phyloP scores from a whole-genome alignment of 2,888 invertebrate genomes.

The Sminthurides aquaticus region DNA sequence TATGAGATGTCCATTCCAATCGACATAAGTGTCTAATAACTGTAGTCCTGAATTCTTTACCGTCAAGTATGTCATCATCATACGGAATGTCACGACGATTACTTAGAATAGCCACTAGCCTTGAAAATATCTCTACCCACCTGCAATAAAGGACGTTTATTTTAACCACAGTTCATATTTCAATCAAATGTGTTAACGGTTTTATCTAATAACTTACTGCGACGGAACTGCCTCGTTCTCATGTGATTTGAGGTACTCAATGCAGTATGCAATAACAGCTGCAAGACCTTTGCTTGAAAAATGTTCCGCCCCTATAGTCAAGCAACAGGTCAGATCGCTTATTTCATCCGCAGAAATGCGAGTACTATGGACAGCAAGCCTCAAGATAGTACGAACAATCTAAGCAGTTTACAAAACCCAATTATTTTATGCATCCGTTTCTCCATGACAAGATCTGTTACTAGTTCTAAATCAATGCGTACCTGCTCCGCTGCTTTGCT shows the following conservation, averaged over 20 bases:
- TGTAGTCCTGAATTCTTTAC: conserved; percentile 23
- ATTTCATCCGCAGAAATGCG: conserved; percentile 15
- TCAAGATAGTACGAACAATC: conserved; percentile 26
- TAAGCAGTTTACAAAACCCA: no score
- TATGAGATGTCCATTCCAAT: conserved; percentile 30
- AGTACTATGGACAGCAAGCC: conserved; percentile 12
- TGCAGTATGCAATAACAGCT: conserved; percentile 19
- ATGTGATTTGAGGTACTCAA: conserved; percentile 26
- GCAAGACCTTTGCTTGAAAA: conserved; percentile 25
- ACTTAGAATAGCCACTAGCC: conserved; percentile 25
- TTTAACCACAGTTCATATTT: background rate
- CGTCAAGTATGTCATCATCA: conserved; percentile 28
- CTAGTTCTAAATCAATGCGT: background rate
- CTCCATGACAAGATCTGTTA: no score
- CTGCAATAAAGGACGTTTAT: conserved; percentile 21
- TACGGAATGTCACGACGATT: conserved; percentile 27
- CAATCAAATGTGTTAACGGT: background rate
- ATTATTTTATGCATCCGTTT: no score
- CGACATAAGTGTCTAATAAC: conserved; percentile 30
- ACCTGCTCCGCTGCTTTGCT: background rate
- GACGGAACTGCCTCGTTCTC: conserved; percentile 12
- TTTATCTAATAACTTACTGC: conserved; percentile 4
- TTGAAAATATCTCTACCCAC: conserved; percentile 40
- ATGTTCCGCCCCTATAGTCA: conserved; percentile 27
- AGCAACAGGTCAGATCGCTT: conserved; percentile 25